phyloP scores from a whole-genome alignment of 92 coral and sea anemone genomes.

The Montipora capitata region DNA sequence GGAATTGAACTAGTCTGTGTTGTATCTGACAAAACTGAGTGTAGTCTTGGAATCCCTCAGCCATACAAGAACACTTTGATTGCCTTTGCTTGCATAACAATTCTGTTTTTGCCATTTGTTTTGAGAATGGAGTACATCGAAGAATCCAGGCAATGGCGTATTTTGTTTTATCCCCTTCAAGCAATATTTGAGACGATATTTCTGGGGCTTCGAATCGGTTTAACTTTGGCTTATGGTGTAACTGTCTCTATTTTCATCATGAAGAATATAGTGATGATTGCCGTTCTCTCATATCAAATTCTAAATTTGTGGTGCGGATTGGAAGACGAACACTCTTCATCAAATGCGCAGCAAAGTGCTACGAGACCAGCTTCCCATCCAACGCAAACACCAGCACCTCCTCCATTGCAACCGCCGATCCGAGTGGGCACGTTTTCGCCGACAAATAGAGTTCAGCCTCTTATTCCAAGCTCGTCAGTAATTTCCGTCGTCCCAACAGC shows the following conservation, averaged over 20 bases:
- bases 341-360: neutral
- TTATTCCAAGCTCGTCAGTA: neutral
- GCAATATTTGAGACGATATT: conserved; percentile 10
- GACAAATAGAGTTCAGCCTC: neutral
- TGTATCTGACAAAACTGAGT: neutral
- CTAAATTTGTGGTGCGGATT: neutral
- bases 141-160: too few species aligned
- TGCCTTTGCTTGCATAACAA: conserved; percentile 23
- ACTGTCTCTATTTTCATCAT: conserved; percentile 17
- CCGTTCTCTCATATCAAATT: neutral
- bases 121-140: neutral
- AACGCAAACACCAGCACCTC: neutral
- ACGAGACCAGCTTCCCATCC: neutral
- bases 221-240: neutral
- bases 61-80: neutral
- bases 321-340: conserved; percentile 5
- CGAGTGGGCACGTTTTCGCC: neutral
- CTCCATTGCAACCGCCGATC: neutral
- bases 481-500: neutral
- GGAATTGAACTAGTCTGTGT: conserved; percentile 22
- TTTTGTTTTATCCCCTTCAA: neutral
- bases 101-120: conserved; percentile 18
- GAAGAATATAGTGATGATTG: conserved; percentile 4
- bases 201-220: conserved; percentile 31
- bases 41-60: neutral